Percentiles rank a stretch among this genome's conserved stretches.
Evolutionary conservation across 2,113 vertebrate genomes (phyloP).

Genomic region (Catharus bicknelli): DNA sequence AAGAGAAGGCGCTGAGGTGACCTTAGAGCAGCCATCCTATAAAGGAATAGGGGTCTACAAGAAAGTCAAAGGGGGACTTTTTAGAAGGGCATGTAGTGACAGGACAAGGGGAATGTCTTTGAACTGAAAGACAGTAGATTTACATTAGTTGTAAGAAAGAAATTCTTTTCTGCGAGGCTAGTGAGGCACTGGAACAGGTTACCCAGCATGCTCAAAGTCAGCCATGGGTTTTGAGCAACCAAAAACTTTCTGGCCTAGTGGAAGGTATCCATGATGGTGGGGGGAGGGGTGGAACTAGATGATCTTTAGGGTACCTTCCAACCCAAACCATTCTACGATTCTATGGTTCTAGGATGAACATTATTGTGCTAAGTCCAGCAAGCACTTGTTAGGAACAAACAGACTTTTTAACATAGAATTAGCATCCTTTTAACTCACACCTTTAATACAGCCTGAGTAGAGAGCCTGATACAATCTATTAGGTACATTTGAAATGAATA

Average conservation of each 20-base stretch:
- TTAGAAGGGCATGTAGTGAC: background rate
- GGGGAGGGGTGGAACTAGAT: background rate
- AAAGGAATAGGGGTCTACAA: background rate
- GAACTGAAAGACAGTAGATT: background rate
- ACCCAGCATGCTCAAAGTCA: background rate
- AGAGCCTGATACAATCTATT: slow-evolving; percentile 48
- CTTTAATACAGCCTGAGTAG: slow-evolving; percentile 32
- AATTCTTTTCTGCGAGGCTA: background rate
- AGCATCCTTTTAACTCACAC: slow-evolving; percentile 45
- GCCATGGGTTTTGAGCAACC: background rate
- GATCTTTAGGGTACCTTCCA: background rate
- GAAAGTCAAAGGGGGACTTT: background rate
- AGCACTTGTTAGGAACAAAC: slow-evolving; percentile 54
- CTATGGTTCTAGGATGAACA: background rate
- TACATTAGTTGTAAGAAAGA: background rate
- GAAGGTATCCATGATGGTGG: background rate
- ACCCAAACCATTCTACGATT: background rate
- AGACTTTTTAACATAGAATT: slow-evolving; percentile 60
- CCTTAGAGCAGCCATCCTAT: too few species aligned
- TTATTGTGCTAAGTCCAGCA: background rate
- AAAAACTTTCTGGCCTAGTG: too few species aligned
- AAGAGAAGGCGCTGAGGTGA: background rate
- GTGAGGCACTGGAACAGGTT: background rate
- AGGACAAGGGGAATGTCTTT: background rate
- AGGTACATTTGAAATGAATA: slow-evolving; percentile 27